Percentiles rank a stretch among this genome's conserved stretches.
These are phyloP conservation scores for Tachina fera DNA, from an alignment of 2,888 invertebrate genomes.

Conservation along the genomic window DNA sequence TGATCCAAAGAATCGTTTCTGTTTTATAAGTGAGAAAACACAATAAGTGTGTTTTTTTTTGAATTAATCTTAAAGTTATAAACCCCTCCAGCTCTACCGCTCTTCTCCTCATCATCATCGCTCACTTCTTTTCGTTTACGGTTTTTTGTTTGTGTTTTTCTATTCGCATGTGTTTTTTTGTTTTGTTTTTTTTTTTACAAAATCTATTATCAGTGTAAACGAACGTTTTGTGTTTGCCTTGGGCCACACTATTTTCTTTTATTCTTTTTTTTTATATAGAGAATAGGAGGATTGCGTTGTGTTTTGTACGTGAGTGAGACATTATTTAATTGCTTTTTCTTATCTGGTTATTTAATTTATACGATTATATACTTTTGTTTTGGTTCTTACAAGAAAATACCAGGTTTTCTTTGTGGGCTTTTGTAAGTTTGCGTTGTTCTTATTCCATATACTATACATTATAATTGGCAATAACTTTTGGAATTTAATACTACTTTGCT, in stretches of 20 bases:
- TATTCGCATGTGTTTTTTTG: constrained; percentile 21
- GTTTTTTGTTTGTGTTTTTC: constrained; percentile 31
- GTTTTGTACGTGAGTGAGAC: neutral
- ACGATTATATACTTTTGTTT: constrained; percentile 18
- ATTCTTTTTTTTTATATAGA: constrained; percentile 17
- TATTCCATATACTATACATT: no score
- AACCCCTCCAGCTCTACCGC: no score
- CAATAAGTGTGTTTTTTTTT: constrained; percentile 38
- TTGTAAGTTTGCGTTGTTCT: neutral
- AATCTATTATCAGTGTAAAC: constrained; percentile 46
- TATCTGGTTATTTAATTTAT: constrained; percentile 43
- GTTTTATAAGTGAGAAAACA: constrained; percentile 67
- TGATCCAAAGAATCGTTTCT: constrained; percentile 21
- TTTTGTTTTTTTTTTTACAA: neutral
- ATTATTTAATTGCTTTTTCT: constrained; percentile 16
- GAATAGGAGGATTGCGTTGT: no score
- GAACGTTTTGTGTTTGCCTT: constrained; percentile 48
- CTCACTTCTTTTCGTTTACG: neutral
- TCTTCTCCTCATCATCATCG: no score
- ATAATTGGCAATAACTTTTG: no score
- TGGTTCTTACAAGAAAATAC: constrained; percentile 43
- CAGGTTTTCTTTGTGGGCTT: constrained; percentile 8
- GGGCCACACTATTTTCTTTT: constrained; percentile 25
- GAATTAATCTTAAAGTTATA: constrained; percentile 38
- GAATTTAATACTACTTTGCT: neutral